A percentile compares a stretch with the other conserved stretches of the same genome.
phyloP scores from a whole-genome alignment of 2,113 vertebrate genomes.

The Clinocottus analis region DNA sequence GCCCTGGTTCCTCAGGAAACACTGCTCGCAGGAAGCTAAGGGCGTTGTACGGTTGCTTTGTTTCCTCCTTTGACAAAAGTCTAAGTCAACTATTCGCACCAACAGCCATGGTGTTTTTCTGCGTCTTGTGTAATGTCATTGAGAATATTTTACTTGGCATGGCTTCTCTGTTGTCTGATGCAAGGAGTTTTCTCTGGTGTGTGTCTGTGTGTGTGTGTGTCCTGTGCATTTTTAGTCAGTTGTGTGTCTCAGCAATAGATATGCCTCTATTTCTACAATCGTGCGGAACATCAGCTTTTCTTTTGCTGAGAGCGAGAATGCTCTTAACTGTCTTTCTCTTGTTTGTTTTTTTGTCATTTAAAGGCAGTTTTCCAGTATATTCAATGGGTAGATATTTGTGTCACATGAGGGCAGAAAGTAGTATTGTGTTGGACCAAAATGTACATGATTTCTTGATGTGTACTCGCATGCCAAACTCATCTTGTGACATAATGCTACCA shows the following conservation, averaged over 20 bases:
- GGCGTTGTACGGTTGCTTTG: conserved; percentile 70
- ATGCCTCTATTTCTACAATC: background rate
- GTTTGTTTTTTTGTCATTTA: background rate
- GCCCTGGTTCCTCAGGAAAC: conserved; percentile 73
- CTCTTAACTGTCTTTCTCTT: background rate
- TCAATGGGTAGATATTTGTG: background rate
- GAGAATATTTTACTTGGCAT: background rate
- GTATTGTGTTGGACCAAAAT: background rate
- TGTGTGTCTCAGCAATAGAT: background rate
- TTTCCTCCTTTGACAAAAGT: conserved; percentile 61
- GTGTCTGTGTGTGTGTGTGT: background rate
- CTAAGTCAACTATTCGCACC: conserved; percentile 34
- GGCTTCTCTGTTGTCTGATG: background rate
- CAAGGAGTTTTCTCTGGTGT: background rate
- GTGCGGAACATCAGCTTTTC: background rate
- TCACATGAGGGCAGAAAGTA: background rate
- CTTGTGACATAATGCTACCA: background rate
- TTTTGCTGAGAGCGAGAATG: background rate
- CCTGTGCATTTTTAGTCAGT: background rate
- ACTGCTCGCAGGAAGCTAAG: conserved; percentile 70
- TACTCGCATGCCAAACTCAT: background rate
- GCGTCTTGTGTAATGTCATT: background rate
- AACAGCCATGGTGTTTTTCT: background rate
- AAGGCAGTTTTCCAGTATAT: background rate
- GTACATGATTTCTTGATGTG: background rate